phyloP scores from a whole-genome alignment of 2,113 vertebrate species.

The Toxotes chatareus region DNA sequence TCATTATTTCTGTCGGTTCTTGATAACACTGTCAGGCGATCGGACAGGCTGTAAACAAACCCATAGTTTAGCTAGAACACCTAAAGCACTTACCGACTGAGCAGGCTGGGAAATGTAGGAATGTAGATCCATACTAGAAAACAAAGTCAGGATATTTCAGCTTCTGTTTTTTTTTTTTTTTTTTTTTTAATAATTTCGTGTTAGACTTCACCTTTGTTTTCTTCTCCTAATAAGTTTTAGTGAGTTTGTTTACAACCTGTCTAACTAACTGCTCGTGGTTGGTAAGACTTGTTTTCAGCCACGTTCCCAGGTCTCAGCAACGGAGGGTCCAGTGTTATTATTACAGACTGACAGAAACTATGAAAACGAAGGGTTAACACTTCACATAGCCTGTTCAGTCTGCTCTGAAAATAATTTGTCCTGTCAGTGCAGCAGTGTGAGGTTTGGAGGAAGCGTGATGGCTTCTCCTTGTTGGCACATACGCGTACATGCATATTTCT shows the following conservation, averaged over 20 bases:
- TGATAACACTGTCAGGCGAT: not conserved
- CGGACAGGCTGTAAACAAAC: slow-evolving; percentile 17
- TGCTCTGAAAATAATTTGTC: not conserved
- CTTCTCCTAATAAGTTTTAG: not conserved
- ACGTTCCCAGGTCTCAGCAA: not conserved
- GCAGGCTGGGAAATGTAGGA: not conserved
- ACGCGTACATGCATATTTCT: not conserved
- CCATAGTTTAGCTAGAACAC: not conserved
- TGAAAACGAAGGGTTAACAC: not conserved
- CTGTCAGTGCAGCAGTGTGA: slow-evolving; percentile 9
- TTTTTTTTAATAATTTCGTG: too few species aligned
- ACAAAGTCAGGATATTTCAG: not conserved
- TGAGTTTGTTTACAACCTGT: slow-evolving; percentile 6
- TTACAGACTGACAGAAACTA: not conserved
- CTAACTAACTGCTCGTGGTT: not conserved
- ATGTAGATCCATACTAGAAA: not conserved
- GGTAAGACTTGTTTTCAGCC: not conserved
- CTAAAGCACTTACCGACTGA: too few species aligned
- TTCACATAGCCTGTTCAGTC: not conserved
- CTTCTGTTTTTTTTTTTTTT: not conserved
- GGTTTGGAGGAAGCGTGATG: not conserved
- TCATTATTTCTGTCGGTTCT: not conserved
- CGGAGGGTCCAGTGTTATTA: not conserved
- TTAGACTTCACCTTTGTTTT: not conserved
- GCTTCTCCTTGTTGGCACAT: slow-evolving; percentile 21